phyloP scores from a whole-genome alignment of 1,140 invertebrate species.

The Drosophila tsacasi region DNA sequence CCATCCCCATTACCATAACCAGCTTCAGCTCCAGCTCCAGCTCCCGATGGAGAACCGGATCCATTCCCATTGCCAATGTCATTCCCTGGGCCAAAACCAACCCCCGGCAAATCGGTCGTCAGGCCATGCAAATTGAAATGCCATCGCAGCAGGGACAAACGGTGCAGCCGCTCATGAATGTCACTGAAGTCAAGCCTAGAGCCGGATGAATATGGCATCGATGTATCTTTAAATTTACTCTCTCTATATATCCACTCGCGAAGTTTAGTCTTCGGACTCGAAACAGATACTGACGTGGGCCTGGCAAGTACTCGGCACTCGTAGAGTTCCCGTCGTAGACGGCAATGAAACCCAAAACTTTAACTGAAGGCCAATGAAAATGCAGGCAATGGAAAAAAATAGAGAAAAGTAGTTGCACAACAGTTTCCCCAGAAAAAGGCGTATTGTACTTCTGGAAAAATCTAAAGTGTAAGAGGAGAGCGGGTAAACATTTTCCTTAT shows the following conservation, averaged over 20 bases:
- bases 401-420: not conserved
- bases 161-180: slow-evolving; percentile 33
- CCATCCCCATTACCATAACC: not conserved
- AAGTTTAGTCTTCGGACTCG: slow-evolving; percentile 29
- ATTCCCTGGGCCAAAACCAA: not conserved
- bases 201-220: slow-evolving; percentile 32
- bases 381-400: not conserved
- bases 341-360: slow-evolving; percentile 24
- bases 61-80: not conserved
- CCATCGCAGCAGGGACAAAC: slow-evolving; percentile 62
- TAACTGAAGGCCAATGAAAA: slow-evolving; percentile 12
- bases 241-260: slow-evolving; percentile 2
- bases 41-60: not conserved
- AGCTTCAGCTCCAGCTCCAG: not conserved
- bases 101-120: slow-evolving; percentile 25
- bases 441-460: not conserved
- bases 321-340: not conserved
- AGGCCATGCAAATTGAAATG: slow-evolving; percentile 62
- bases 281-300: slow-evolving; percentile 23
- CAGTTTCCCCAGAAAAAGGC: not conserved
- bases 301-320: not conserved
- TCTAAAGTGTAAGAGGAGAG: slow-evolving; percentile 6
- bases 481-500: not conserved
- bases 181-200: slow-evolving; percentile 24
- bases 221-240: slow-evolving; percentile 4